Evolutionary conservation across 2,888 invertebrate species (phyloP).

Genomic region (Drosophila lutescens): DNA sequence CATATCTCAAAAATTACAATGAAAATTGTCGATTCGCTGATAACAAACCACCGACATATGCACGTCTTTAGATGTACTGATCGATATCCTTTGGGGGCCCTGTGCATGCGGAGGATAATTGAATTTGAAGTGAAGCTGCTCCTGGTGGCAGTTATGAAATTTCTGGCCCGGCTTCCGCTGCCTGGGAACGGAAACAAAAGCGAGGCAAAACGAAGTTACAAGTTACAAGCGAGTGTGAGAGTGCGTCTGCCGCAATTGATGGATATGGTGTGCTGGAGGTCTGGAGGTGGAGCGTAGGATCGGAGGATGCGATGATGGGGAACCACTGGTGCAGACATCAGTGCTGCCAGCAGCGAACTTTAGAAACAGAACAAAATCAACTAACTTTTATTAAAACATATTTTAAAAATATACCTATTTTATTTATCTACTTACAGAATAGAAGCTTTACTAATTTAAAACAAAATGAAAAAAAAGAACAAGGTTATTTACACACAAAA

Average conservation of each 20-base stretch:
- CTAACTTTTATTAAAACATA: too few species aligned
- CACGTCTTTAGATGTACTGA: conserved; percentile 22
- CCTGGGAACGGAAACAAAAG: conserved; percentile 56
- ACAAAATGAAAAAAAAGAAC: too few species aligned
- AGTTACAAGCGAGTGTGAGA: conserved; percentile 27
- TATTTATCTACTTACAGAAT: too few species aligned
- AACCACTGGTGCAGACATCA: conserved; percentile 1
- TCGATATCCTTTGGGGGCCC: conserved; percentile 25
- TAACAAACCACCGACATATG: conserved; percentile 16
- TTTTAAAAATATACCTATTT: too few species aligned
- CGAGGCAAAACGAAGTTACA: conserved; percentile 33
- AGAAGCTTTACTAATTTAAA: too few species aligned
- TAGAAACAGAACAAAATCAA: background rate
- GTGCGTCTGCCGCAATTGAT: conserved; percentile 11
- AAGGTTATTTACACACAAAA: too few species aligned
- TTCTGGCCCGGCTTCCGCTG: conserved; percentile 58
- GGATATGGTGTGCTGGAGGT: conserved; percentile 5
- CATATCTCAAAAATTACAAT: conserved; percentile 2
- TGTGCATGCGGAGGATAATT: conserved; percentile 21
- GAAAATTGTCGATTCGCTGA: conserved; percentile 8
- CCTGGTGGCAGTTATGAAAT: conserved; percentile 63
- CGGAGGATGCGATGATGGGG: background rate
- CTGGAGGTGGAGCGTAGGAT: background rate
- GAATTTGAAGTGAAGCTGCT: conserved; percentile 41
- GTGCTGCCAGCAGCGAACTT: conserved; percentile 7